Percentiles rank a stretch among this genome's conserved stretches.
Conservation (phyloP, 2,888 invertebrate species). For the Pediacus dermestoides region DNA sequence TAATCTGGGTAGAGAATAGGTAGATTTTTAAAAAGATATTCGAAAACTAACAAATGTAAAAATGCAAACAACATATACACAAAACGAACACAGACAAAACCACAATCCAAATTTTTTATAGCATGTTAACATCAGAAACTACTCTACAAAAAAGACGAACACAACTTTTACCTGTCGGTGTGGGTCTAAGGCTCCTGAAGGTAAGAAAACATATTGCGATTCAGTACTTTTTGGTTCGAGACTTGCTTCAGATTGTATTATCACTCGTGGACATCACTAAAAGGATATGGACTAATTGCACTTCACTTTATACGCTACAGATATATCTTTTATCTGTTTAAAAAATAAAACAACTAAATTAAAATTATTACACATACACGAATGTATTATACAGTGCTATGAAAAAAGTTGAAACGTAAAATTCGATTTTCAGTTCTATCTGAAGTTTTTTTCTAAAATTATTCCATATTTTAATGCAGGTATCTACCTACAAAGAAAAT, state of each 20-base stretch:
- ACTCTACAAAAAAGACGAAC: conserved; percentile 40
- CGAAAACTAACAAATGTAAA: conserved; percentile 42
- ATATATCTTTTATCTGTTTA: too few relatives aligned
- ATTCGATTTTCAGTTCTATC: too few relatives aligned
- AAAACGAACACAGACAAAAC: conserved; percentile 36
- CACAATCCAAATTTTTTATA: conserved; percentile 43
- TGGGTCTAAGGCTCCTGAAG: conserved; percentile 38
- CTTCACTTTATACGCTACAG: too few relatives aligned
- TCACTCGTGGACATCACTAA: conserved; percentile 44
- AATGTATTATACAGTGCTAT: too few relatives aligned
- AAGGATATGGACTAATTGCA: conserved; percentile 20
- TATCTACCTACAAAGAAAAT: too few relatives aligned
- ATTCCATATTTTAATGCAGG: too few relatives aligned
- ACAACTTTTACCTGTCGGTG: conserved; percentile 44
- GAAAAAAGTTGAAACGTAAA: too few relatives aligned
- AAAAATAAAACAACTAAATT: too few relatives aligned
- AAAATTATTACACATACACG: too few relatives aligned
- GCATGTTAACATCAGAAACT: conserved; percentile 48
- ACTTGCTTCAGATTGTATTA: conserved; percentile 45
- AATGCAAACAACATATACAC: conserved; percentile 46
- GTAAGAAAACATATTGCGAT: conserved; percentile 42
- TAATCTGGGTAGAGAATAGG: too few relatives aligned
- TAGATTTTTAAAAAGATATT: conserved; percentile 30
- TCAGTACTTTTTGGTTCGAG: conserved; percentile 40
- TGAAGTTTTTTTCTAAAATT: too few relatives aligned